These are phyloP conservation scores for Rhopilema esculentum DNA, from an alignment of 30 jellyfish, hydroid and myxozoan genomes.

Conservation along the genomic window DNA sequence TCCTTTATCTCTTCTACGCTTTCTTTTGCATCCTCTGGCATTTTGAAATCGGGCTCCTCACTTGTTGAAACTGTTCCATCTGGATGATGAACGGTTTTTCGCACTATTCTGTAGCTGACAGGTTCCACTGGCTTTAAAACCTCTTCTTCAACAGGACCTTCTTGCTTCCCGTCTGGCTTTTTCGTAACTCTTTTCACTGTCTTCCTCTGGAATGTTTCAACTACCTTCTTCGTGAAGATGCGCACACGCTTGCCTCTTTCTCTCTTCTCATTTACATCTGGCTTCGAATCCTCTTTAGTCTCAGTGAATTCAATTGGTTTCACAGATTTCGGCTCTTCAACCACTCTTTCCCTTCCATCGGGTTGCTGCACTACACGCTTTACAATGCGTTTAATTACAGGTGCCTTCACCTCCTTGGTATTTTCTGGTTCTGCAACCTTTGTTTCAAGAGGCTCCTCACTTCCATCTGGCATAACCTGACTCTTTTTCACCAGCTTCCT, in stretches of 20 bases:
- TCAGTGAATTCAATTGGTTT: conserved; percentile 66
- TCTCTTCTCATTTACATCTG: conserved; percentile 64
- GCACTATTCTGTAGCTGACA: conserved; percentile 31
- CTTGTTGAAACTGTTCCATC: conserved; percentile 42
- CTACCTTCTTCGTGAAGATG: conserved; percentile 68
- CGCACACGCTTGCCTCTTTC: conserved; percentile 54
- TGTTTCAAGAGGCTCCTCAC: conserved; percentile 73
- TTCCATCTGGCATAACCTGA: conserved; percentile 83
- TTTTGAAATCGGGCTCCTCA: conserved; percentile 64
- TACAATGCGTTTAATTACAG: conserved; percentile 47
- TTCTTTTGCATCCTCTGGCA: conserved; percentile 84
- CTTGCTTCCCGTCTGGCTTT: conserved; percentile 49
- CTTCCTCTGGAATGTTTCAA: conserved; percentile 61
- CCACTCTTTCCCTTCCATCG: conserved; percentile 68
- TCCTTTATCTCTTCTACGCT: conserved; percentile 75
- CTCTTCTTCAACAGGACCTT: conserved; percentile 70
- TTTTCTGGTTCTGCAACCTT: conserved; percentile 78
- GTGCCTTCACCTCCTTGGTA: conserved; percentile 51
- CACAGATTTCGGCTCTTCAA: conserved; percentile 67
- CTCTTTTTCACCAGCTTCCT: conserved; percentile 60
- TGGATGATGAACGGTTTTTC: conserved; percentile 32
- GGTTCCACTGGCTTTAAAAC: conserved; percentile 73
- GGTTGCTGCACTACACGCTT: conserved; percentile 72
- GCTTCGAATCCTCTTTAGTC: conserved; percentile 70
- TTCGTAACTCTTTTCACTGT: conserved; percentile 37